These are phyloP conservation scores for Hipparchia sbordonii DNA, from an alignment of 2,888 invertebrate species.

Conservation along the genomic window DNA sequence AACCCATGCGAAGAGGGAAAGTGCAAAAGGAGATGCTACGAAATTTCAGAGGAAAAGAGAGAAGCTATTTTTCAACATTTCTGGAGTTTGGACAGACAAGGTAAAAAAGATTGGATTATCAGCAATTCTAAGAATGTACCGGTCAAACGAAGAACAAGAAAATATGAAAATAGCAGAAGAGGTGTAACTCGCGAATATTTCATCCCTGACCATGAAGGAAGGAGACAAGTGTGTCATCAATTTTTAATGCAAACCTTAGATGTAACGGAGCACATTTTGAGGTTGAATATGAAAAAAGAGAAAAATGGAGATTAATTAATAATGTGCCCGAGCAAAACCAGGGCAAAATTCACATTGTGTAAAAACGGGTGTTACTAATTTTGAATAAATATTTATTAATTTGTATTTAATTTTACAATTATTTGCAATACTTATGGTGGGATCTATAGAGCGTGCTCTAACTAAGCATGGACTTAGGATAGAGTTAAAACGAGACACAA, in stretches of 20 bases:
- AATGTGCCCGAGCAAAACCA: not conserved
- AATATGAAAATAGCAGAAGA: not conserved
- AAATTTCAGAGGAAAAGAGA: constrained; percentile 3
- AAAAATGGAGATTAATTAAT: not conserved
- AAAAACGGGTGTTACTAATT: no score
- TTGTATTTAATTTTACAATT: no score
- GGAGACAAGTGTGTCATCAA: constrained; percentile 3
- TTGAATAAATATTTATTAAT: no score
- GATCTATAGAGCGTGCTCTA: no score
- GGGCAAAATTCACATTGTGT: no score
- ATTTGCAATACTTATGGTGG: no score
- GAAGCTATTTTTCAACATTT: not conserved
- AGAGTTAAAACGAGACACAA: no score
- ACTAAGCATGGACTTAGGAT: no score
- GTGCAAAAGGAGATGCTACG: not conserved
- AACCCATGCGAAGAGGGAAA: constrained; percentile 5
- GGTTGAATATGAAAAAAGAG: not conserved
- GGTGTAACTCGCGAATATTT: not conserved
- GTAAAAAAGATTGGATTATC: not conserved
- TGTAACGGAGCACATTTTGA: not conserved
- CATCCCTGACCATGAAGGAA: constrained; percentile 34
- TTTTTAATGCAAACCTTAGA: constrained; percentile 6
- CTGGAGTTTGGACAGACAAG: not conserved
- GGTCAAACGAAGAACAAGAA: not conserved
- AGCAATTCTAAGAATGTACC: not conserved